Conservation (phyloP, 2,113 vertebrate species). For the Pseudopodoces humilis region DNA sequence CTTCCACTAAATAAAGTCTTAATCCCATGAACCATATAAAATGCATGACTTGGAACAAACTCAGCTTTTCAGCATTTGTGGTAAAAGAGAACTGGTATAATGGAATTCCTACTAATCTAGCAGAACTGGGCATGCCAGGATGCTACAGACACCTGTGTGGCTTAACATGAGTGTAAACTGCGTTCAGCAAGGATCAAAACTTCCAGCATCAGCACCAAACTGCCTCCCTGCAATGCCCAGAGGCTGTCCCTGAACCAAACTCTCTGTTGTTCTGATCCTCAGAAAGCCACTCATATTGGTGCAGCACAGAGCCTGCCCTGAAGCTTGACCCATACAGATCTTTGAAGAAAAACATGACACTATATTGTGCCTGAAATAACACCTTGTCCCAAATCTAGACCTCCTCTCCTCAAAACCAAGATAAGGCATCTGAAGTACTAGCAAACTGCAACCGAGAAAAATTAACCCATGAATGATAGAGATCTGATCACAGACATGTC, state of each 20-base stretch:
- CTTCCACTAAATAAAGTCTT: background rate
- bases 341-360: background rate
- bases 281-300: background rate
- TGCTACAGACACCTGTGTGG: background rate
- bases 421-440: background rate
- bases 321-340: background rate
- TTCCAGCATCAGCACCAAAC: background rate
- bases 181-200: background rate
- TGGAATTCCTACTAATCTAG: background rate
- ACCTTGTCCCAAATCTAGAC: background rate
- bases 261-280: background rate
- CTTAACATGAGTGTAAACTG: background rate
- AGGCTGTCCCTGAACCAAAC: background rate
- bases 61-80: background rate
- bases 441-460: background rate
- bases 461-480: background rate
- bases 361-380: background rate
- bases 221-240: background rate
- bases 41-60: background rate
- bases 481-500: background rate
- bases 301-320: background rate
- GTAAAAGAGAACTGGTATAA: background rate
- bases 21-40: background rate
- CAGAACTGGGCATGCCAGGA: background rate
- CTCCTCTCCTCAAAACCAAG: background rate